Conservation (phyloP, 2,797 vertebrate genomes). For the Trichosurus vulpecula region DNA sequence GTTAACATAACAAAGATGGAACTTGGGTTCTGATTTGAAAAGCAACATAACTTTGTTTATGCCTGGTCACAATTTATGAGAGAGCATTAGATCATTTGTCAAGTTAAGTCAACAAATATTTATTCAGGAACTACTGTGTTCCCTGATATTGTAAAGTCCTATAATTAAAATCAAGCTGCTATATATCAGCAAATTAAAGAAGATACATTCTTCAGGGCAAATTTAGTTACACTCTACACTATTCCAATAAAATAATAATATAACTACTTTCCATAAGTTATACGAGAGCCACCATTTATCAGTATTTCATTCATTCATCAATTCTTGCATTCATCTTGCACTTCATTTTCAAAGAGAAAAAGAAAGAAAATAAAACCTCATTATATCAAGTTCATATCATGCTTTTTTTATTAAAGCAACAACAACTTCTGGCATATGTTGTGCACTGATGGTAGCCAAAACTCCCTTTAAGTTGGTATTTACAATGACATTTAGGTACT, state of each 20-base stretch:
- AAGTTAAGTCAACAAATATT: not conserved
- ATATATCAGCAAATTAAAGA: not conserved
- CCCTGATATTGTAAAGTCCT: not conserved
- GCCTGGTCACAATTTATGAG: not conserved
- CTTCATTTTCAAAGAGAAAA: not conserved
- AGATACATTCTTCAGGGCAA: not conserved
- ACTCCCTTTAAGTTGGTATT: not conserved
- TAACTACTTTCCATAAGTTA: not conserved
- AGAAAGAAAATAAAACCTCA: not conserved
- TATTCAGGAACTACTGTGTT: not conserved
- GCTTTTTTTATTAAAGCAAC: not conserved
- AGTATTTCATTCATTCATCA: not conserved
- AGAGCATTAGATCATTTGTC: not conserved
- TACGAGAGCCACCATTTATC: not conserved
- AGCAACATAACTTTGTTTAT: not conserved
- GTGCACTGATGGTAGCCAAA: not conserved
- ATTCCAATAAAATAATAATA: conserved; percentile 15
- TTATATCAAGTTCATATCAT: not conserved
- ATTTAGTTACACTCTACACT: not conserved
- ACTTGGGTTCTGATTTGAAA: not conserved
- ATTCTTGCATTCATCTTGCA: not conserved
- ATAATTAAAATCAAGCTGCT: not conserved
- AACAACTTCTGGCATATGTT: not conserved
- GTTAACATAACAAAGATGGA: not conserved
- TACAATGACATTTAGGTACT: not conserved